A percentile compares a stretch with the other conserved stretches of the same genome.
phyloP scores from a whole-genome alignment of 2,888 invertebrate genomes.

The Philonicus albiceps region DNA sequence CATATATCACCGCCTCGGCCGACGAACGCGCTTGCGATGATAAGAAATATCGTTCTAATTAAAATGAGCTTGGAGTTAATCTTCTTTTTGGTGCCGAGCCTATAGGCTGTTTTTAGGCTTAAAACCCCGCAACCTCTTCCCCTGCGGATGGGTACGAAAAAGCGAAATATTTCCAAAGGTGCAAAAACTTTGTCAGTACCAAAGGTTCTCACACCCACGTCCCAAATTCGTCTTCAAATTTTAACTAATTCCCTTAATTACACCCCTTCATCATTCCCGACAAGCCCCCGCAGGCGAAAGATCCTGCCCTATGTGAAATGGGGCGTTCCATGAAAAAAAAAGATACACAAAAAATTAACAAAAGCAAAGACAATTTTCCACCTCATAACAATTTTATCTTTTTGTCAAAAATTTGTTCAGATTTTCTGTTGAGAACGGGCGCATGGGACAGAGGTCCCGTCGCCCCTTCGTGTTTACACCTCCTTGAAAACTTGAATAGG shows the following conservation, averaged over 20 bases:
- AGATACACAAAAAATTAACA: not conserved
- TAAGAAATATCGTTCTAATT: constrained; percentile 31
- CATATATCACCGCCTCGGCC: constrained; percentile 7
- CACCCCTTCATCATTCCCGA: not conserved
- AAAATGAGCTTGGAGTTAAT: constrained; percentile 2
- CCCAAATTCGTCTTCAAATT: not conserved
- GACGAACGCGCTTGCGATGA: not conserved
- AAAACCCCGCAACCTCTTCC: not conserved
- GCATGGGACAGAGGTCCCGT: not conserved
- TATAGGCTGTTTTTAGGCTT: not conserved
- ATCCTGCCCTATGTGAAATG: not conserved
- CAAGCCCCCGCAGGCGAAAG: not conserved
- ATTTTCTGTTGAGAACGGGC: not conserved
- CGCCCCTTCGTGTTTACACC: constrained; percentile 1
- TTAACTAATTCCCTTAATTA: constrained; percentile 28
- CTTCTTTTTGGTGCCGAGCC: not conserved
- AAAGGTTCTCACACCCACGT: not conserved
- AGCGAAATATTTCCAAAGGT: constrained; percentile 6
- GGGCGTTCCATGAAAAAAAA: not conserved
- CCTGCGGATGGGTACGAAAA: not conserved
- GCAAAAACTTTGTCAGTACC: constrained; percentile 8
- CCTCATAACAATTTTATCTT: constrained; percentile 35
- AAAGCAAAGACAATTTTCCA: constrained; percentile 26
- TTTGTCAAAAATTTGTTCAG: constrained; percentile 33
- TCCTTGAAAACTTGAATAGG: not conserved